phyloP scores from a whole-genome alignment of 1,140 invertebrate species.

The Psilanteris sp. region DNA sequence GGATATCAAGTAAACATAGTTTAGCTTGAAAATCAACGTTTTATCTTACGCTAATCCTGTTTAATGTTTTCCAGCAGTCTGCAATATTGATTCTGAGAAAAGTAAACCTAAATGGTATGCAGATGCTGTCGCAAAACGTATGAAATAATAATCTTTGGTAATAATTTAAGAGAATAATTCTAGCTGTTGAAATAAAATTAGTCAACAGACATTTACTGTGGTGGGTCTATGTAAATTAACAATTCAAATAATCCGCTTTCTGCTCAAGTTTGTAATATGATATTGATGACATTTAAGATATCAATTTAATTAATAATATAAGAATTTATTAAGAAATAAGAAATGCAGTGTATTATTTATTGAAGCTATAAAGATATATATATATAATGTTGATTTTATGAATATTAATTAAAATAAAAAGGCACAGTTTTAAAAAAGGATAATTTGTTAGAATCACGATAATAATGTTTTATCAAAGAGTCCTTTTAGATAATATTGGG shows the following conservation, averaged over 20 bases:
- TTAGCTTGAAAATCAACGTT: slow-evolving; percentile 53
- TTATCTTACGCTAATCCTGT: slow-evolving; percentile 59
- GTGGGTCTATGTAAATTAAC: slow-evolving; percentile 14
- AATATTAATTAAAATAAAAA: too few relatives aligned
- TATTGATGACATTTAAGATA: too few relatives aligned
- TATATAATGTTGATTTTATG: too few relatives aligned
- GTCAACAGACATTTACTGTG: slow-evolving; percentile 1
- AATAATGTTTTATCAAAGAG: slow-evolving; percentile 35
- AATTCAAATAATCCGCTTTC: slow-evolving; percentile 18
- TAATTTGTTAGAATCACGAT: slow-evolving; percentile 4
- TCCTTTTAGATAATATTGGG: slow-evolving; percentile 20
- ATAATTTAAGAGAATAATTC: slow-evolving; percentile 12
- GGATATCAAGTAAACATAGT: slow-evolving; percentile 52
- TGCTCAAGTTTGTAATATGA: slow-evolving; percentile 18
- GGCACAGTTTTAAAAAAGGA: too few relatives aligned
- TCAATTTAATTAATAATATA: too few relatives aligned
- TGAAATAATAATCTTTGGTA: slow-evolving; percentile 35
- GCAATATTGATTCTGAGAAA: slow-evolving; percentile 51
- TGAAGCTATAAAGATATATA: too few relatives aligned
- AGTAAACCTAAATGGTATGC: slow-evolving; percentile 23
- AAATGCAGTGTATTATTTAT: too few relatives aligned
- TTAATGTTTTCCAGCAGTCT: slow-evolving; percentile 51
- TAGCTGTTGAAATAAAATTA: slow-evolving; percentile 8
- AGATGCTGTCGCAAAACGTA: slow-evolving; percentile 11
- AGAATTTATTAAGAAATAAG: too few relatives aligned